Evolutionary conservation across 2,888 invertebrate species (phyloP), one percentile per base, ranked within the genome.

Genomic region (Polylopha cassiicola): DNA sequence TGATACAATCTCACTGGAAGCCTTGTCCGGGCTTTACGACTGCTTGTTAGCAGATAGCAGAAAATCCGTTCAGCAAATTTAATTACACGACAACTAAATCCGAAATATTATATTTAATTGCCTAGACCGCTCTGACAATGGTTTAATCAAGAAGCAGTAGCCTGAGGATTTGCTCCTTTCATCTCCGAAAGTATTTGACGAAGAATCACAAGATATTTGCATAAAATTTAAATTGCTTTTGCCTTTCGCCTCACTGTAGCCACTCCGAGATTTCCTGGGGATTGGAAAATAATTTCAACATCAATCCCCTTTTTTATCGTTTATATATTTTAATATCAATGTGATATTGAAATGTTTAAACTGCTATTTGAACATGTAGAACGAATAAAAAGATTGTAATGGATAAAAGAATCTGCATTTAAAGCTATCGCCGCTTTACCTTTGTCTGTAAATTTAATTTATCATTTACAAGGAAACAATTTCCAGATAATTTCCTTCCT

Each of bases 161-260:
- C 9, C 22, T 7, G 34, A 45, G 34, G 23, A 18, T 44, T 33
- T 38, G 31, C 28, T 27, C 34, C 33, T 44, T 44, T 44, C 30
- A 36, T 33, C 18, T 33, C 14, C 4, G 23, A 27, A 34, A 38
- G 27, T 43, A 27, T 43, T 45, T 34, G 22, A 24, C 23, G 30
- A 28, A 33, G 22, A 27, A 38, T 36, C 43, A 38, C 11, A 30
- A 36, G 14, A 36, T 31, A 34, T 45, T 43, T 34, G 26, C 45
- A 43, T 33, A 42, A 34, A 31, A 24, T 39, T 43, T 31, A 20
- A 43, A 46, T 26, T 36, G 21, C 37, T 33, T 24, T 44, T 8
- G 22, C 16, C 22, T 31, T 36, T 39, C 15, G 17, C 20, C 17
- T 24, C 15, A 14, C 24, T 2, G 13, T 24, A 27, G 28, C 7